Evolutionary conservation across 2,113 vertebrate species (phyloP).

Genomic region (Rhinoderma darwinii): DNA sequence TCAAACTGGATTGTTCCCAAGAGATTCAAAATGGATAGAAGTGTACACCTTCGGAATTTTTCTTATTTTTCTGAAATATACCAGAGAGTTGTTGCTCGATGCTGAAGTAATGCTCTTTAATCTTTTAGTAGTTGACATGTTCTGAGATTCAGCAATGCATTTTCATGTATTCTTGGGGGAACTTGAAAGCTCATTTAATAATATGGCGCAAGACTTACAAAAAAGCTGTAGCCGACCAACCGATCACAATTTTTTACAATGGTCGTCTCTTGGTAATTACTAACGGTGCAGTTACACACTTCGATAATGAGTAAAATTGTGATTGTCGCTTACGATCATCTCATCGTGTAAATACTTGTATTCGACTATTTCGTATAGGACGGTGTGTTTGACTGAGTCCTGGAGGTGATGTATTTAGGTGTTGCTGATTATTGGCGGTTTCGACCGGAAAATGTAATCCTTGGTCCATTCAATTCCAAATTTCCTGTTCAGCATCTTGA

Average conservation of each 20-base stretch:
- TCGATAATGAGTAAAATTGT: no score
- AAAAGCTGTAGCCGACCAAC: not conserved
- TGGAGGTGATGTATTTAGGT: no score
- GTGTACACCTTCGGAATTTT: not conserved
- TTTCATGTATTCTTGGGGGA: constrained; percentile 24
- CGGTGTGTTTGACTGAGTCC: no score
- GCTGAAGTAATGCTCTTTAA: constrained; percentile 8
- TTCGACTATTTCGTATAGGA: no score
- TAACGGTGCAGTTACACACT: not conserved
- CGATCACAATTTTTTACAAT: no score
- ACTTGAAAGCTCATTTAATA: constrained; percentile 21
- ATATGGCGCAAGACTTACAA: not conserved
- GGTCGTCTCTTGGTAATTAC: not conserved
- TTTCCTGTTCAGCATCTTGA: no score
- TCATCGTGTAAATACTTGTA: no score
- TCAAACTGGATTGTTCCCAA: constrained; percentile 22
- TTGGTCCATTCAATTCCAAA: no score
- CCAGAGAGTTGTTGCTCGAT: not conserved
- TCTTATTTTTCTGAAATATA: constrained; percentile 11
- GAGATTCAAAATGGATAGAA: constrained; percentile 17
- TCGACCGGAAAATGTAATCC: no score
- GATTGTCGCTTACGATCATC: no score
- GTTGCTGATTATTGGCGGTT: no score
- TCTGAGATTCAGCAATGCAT: constrained; percentile 22
- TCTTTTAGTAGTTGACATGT: constrained; percentile 6